A percentile compares a stretch with the other conserved stretches of the same genome.
Evolutionary conservation across 2,888 invertebrate species (phyloP).

Genomic region (Yponomeuta sedellus): DNA sequence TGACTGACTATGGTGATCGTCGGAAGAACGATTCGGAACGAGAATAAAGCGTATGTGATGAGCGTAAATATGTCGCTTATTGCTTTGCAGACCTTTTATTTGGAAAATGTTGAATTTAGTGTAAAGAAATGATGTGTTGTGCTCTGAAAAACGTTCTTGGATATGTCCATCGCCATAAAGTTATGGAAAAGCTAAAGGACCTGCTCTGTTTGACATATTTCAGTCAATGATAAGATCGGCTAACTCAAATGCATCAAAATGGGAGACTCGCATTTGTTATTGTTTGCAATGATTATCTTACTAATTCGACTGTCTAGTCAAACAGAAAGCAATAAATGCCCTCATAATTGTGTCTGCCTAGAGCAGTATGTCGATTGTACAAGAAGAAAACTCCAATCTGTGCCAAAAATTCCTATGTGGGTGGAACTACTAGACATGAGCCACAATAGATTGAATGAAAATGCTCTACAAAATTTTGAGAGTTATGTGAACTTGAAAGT

Average conservation of each 20-base stretch:
- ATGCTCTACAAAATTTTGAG: conserved; percentile 51
- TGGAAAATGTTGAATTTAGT: conserved; percentile 48
- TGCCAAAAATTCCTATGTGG: conserved; percentile 87
- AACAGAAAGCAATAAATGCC: conserved; percentile 75
- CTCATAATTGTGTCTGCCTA: conserved; percentile 83
- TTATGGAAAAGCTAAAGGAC: conserved; percentile 61
- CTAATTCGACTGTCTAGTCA: conserved; percentile 44
- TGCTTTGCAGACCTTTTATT: conserved; percentile 36
- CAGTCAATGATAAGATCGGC: conserved; percentile 16
- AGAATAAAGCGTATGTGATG: conserved; percentile 18
- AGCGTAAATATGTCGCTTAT: conserved; percentile 49
- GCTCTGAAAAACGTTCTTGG: conserved; percentile 33
- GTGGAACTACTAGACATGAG: conserved; percentile 83
- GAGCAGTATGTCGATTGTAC: conserved; percentile 86
- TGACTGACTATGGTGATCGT: background rate
- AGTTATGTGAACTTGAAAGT: conserved; percentile 50
- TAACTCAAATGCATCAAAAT: conserved; percentile 57
- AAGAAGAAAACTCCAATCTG: conserved; percentile 79
- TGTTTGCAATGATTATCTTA: conserved; percentile 52
- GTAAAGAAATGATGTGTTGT: conserved; percentile 40
- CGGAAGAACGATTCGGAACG: background rate
- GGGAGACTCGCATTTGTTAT: conserved; percentile 66
- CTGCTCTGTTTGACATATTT: conserved; percentile 8
- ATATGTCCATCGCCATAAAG: conserved; percentile 36
- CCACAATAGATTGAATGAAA: conserved; percentile 62